Base-by-base conservation (phyloP, 2,797 vertebrate species). In the Myiothlypis coronata region DNA sequence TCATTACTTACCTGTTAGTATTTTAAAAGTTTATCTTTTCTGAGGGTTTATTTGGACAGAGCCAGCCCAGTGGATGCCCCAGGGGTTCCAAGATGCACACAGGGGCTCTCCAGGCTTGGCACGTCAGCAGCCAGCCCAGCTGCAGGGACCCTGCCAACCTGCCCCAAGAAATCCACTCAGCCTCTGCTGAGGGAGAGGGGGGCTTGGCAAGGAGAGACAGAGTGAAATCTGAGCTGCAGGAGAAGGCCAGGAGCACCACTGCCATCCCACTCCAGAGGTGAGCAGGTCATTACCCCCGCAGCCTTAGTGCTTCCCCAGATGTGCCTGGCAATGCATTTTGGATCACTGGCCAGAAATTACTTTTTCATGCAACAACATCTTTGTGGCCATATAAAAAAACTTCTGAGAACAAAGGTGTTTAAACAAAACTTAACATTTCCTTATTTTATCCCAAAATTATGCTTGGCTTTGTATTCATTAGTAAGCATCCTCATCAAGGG, bases 211-310 rank as follows among this genome's bases (percentile, higher is more conserved):
- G 28, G 27, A 57, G 35, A 52, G 8, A 39, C 11, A 37, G 53
- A 3, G 14, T 11, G 35, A 70, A 52, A 35, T 4, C 20, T 10
- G 53, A 80, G 37, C 9, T 3, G 5, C 18, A 71, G 20, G n/a
- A 59, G 28, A 9, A 18, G 18, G 20, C 30, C 70, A 52, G 64
- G 47, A 89, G 15, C 12, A 63, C 18, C 2, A 0, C 18, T 46
- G 63, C 69, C 30, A n/a, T 20, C 49, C 57, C 34, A 1, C 49
- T 56, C 22, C 41, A 49, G 60, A 77, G 10, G 15, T 26, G 55
- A 76, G 12, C 0, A 0, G 21, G 11, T 34, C 69, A 30, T 30
- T 68, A 34, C 37, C 37, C 19, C 11, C 22, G 34, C 52, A 83
- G 52, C 39, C 20, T 60, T 5, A 32, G 12, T 23, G 22, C 24